Percentiles rank a stretch among this genome's conserved stretches.
These are phyloP conservation scores for Chouioia cunea DNA, from an alignment of 2,888 invertebrate genomes.

Conservation along the genomic window DNA sequence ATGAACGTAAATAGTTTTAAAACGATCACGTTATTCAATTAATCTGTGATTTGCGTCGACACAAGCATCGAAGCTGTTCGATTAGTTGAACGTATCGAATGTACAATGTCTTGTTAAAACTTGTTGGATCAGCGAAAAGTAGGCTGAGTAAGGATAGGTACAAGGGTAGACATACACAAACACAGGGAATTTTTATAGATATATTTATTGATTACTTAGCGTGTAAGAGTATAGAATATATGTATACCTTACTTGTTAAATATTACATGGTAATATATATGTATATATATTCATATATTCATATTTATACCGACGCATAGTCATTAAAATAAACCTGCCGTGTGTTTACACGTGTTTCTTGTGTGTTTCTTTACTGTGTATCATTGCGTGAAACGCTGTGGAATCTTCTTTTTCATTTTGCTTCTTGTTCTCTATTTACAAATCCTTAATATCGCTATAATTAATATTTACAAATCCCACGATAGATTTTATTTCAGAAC, in stretches of 20 bases:
- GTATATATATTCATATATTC: constrained; percentile 53
- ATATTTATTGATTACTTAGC: constrained; percentile 69
- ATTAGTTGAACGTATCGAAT: too few relatives aligned
- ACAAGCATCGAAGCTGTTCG: too few relatives aligned
- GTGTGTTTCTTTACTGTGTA: constrained; percentile 48
- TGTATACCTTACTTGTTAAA: constrained; percentile 61
- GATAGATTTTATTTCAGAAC: constrained; percentile 29
- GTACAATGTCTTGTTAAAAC: too few relatives aligned
- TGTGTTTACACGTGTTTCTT: constrained; percentile 51
- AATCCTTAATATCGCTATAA: constrained; percentile 42
- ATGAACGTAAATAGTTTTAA: not conserved
- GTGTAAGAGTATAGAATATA: constrained; percentile 68
- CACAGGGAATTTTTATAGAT: constrained; percentile 68
- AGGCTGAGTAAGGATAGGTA: constrained; percentile 49
- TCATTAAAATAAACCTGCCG: constrained; percentile 60
- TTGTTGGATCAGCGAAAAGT: constrained; percentile 38
- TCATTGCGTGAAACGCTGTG: constrained; percentile 50
- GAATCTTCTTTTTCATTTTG: constrained; percentile 42
- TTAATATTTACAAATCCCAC: constrained; percentile 49
- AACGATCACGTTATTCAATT: too few relatives aligned
- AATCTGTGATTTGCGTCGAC: too few relatives aligned
- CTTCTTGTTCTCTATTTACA: constrained; percentile 40
- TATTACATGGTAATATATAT: constrained; percentile 53
- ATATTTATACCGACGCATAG: constrained; percentile 57
- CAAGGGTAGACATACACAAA: constrained; percentile 63